Conservation (phyloP, 92 coral and sea anemone genomes). For the Umimayanthus chanpuru region DNA sequence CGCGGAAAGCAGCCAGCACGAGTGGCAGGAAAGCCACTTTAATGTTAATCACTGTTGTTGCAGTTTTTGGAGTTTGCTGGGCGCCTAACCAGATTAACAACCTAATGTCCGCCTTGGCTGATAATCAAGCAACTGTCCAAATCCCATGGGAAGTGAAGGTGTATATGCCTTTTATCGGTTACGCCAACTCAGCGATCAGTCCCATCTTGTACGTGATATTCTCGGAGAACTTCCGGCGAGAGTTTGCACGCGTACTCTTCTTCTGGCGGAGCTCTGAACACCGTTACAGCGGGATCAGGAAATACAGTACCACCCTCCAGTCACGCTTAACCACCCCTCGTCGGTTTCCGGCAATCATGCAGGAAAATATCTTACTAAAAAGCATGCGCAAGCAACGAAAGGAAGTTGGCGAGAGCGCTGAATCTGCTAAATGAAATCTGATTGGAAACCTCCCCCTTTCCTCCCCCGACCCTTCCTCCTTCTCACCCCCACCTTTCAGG, state of each 20-base stretch:
- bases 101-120: conserved; percentile 48
- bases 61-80: conserved; percentile 86
- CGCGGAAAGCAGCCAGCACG: conserved; percentile 72
- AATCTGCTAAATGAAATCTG: no score
- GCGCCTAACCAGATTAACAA: conserved; percentile 78
- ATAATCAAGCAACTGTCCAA: conserved; percentile 10
- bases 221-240: conserved; percentile 83
- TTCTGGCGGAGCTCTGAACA: conserved; percentile 37
- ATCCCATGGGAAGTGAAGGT: conserved; percentile 50
- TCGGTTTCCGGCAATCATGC: conserved; percentile 14
- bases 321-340: background rate
- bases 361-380: conserved; percentile 23
- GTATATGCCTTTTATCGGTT: conserved; percentile 72
- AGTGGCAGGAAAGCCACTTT: conserved; percentile 76
- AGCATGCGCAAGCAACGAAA: conserved; percentile 14
- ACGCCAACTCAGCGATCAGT: conserved; percentile 76
- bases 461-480: no score
- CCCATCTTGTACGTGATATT: conserved; percentile 77
- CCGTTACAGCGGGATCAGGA: conserved; percentile 17
- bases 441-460: no score
- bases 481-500: no score
- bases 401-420: no score
- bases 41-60: conserved; percentile 82
- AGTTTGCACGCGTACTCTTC: conserved; percentile 64
- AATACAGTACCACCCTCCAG: background rate